Percentiles rank a stretch among this genome's conserved stretches.
These are phyloP conservation scores for Agrilus cyanescens DNA, from an alignment of 2,888 invertebrate species.

Conservation along the genomic window DNA sequence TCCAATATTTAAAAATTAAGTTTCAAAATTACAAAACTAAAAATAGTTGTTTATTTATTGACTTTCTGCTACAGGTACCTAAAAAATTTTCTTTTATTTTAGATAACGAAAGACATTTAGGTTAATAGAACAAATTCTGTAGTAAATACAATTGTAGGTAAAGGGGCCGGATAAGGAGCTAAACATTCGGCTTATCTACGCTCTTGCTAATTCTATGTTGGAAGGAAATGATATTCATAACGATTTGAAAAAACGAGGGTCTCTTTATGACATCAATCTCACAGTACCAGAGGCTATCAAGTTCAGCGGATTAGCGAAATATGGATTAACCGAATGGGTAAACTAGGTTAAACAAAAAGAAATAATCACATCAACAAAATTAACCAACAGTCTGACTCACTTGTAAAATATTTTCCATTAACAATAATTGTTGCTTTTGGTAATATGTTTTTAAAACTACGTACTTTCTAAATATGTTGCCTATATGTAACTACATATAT, in stretches of 20 bases:
- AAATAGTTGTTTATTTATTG: too few relatives aligned
- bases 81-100: too few relatives aligned
- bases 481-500: too few relatives aligned
- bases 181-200: conserved; percentile 28
- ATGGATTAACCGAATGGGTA: conserved; percentile 34
- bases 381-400: neutral
- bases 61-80: too few relatives aligned
- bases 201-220: conserved; percentile 43
- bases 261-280: conserved; percentile 36
- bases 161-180: conserved; percentile 12
- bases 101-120: too few relatives aligned
- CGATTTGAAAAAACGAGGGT: conserved; percentile 34
- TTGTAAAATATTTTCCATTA: neutral
- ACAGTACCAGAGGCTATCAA: conserved; percentile 43
- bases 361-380: neutral
- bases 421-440: too few relatives aligned
- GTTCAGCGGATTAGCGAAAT: conserved; percentile 30
- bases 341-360: too few relatives aligned
- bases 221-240: conserved; percentile 46
- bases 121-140: neutral
- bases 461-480: too few relatives aligned
- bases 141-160: conserved; percentile 5
- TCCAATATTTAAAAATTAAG: too few relatives aligned
- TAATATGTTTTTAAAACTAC: too few relatives aligned
- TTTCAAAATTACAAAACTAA: too few relatives aligned